phyloP scores from a whole-genome alignment of 1,140 invertebrate species.

The Monochamus saltuarius region DNA sequence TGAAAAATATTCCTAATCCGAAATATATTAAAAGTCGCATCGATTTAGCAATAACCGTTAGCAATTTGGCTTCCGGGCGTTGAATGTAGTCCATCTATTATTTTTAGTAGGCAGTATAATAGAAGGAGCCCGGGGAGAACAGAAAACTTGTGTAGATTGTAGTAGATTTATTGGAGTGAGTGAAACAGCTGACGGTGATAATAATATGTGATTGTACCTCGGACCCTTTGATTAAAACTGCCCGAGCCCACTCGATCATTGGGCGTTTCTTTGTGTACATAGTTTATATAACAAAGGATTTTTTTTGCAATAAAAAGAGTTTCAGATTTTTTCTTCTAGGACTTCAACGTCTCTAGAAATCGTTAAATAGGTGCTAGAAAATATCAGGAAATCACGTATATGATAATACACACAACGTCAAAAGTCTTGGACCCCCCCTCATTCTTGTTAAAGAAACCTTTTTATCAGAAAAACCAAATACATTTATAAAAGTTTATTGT shows the following conservation, averaged over 20 bases:
- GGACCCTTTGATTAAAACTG: conserved; percentile 26
- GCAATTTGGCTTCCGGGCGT: conserved; percentile 16
- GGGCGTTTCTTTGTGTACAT: conserved; percentile 21
- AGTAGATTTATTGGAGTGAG: conserved; percentile 20
- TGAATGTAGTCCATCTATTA: conserved; percentile 20
- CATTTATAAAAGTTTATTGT: no score
- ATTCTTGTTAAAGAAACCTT: no score
- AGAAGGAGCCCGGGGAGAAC: conserved; percentile 14
- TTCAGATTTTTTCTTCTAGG: conserved; percentile 14
- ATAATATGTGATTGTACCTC: conserved; percentile 17
- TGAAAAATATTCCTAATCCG: conserved; percentile 17
- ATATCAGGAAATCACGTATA: no score
- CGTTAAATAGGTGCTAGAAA: no score
- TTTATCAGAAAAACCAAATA: no score
- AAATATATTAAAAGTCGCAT: conserved; percentile 23
- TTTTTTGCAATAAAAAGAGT: no score
- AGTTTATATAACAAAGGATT: no score
- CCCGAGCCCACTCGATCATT: conserved; percentile 27
- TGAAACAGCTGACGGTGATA: conserved; percentile 18
- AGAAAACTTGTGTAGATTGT: conserved; percentile 23
- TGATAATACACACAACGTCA: no score
- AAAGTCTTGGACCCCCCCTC: no score
- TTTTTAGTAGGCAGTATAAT: conserved; percentile 15
- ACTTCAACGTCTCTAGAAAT: no score
- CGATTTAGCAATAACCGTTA: conserved; percentile 23